Base-by-base conservation (phyloP, 2,113 vertebrate genomes). In the Bothrops jararaca region DNA sequence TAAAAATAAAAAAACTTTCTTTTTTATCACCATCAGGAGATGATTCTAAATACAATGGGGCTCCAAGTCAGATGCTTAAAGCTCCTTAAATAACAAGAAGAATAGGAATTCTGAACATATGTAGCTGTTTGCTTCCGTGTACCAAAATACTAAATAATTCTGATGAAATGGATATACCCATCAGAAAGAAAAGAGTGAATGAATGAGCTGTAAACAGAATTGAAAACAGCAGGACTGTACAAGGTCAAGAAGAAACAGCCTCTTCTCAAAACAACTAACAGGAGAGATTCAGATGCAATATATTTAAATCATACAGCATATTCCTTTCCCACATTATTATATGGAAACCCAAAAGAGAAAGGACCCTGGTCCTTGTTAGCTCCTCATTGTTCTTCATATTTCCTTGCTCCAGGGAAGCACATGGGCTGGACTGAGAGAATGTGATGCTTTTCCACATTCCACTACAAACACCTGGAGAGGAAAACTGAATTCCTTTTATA, bases 11-110 rank as follows among this genome's bases (percentile, higher is more conserved):
- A 58, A 24, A 69, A 15, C 29, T 69, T 69, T 5, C 12, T 69
- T 69, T 34, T 74, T 74, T 74, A 74, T 74, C n/a, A 74, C n/a
- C n/a, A 34, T 74, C n/a, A 34, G 64, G 29, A 94, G 95, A 92
- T 58, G 85, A 39, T 91, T 15, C 23, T 88, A 91, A 88, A 7
- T 90, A 34, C 23, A 52, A 26, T 90, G 93, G 89, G 85, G 94
- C 91, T 34, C 89, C 89, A 86, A 90, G 93, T 52, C 85, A 90
- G 90, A 93, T 10, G 60, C 58, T 96, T 94, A 92, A 94, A 34
- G 69, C 34, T 0, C 0, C 64, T 74, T 74, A 74, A 74, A 74
- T 18, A 34, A 34, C 13, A 56, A 54, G 3, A 86, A 9, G 13
- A 50, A 26, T 15, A 50, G 34, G 52, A 34, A 54, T 88, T 9